These are phyloP conservation scores for Incurvaria masculella DNA, from an alignment of 2,888 invertebrate species.

Conservation along the genomic window DNA sequence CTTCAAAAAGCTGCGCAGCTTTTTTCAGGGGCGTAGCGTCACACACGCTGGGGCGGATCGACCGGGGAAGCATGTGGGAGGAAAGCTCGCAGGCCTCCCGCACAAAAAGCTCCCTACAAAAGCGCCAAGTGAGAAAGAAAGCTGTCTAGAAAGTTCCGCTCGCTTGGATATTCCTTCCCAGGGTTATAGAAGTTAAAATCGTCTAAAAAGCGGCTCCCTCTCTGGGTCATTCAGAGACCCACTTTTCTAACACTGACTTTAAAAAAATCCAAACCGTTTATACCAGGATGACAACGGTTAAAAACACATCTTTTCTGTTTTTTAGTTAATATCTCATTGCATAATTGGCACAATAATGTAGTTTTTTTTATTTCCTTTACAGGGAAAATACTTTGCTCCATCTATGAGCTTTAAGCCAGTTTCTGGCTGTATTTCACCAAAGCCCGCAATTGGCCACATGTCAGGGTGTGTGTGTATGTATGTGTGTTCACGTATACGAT, in stretches of 20 bases:
- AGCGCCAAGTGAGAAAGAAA: background rate
- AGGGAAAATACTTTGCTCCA: too few relatives aligned
- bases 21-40: slow-evolving; percentile 22
- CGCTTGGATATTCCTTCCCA: slow-evolving; percentile 13
- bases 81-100: background rate
- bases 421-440: too few relatives aligned
- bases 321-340: too few relatives aligned
- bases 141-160: slow-evolving; percentile 12
- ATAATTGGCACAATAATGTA: too few relatives aligned
- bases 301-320: too few relatives aligned
- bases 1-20: background rate
- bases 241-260: slow-evolving; percentile 22
- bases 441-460: too few relatives aligned
- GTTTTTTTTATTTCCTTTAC: too few relatives aligned
- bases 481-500: background rate
- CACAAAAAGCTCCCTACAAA: slow-evolving; percentile 1
- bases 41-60: slow-evolving; percentile 24
- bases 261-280: slow-evolving; percentile 30
- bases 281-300: slow-evolving; percentile 31
- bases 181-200: slow-evolving; percentile 8
- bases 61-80: slow-evolving; percentile 24
- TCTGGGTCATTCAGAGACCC: background rate
- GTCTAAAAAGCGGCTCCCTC: background rate
- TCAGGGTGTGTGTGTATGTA: background rate
- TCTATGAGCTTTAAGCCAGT: too few relatives aligned